Base-by-base conservation (phyloP, 1,140 invertebrate genomes). In the Pseudomyrmex dendroicus region DNA sequence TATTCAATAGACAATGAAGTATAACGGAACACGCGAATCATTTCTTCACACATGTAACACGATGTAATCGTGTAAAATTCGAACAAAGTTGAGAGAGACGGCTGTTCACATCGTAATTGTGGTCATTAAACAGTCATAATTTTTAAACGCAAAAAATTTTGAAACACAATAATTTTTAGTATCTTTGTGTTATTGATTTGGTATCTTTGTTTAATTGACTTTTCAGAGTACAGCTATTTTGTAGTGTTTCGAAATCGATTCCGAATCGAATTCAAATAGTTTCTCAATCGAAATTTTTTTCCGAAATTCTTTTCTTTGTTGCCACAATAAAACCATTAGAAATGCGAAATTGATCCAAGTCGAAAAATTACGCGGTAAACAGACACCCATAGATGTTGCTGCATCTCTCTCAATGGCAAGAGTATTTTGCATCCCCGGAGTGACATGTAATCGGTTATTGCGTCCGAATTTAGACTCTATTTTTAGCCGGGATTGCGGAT, bases 391-490 rank as follows among this genome's bases (percentile, higher is more conserved):
- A 35, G 5, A 1, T 7, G 5, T 35, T 35, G 35, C 35, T 7
- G 35, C 0, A 35, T 35, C 35, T 35, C 35, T 35, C 0, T 54
- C 10, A 20, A 48, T n/a, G 52, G 9, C n/a, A 8, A 77, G 7
- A n/a, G 59, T 17, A 56, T 2, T 22, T 20, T 17, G 13, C 63
- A 25, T 20, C 35, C 35, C 46, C n/a, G 50, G 3, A n/a, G 15
- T 48, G 17, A 17, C 13, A 48, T 35, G 2, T 35, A 59, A 72
- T 61, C 44, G 44, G 54, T 61, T 46, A 70, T 72, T 25, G 56
- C 8, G 13, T 20, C 10, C 46, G 44, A 80, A 80, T 70, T 80
- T 50, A 72, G 66, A 72, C 17, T 59, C 15, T 44, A 80, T 80
- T 80, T 80, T 80, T 72, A 59, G 22, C 10, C 20, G 9, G 10